These are phyloP conservation scores for Dinomys branickii DNA, from an alignment of 2,113 vertebrate genomes.

Conservation along the genomic window DNA sequence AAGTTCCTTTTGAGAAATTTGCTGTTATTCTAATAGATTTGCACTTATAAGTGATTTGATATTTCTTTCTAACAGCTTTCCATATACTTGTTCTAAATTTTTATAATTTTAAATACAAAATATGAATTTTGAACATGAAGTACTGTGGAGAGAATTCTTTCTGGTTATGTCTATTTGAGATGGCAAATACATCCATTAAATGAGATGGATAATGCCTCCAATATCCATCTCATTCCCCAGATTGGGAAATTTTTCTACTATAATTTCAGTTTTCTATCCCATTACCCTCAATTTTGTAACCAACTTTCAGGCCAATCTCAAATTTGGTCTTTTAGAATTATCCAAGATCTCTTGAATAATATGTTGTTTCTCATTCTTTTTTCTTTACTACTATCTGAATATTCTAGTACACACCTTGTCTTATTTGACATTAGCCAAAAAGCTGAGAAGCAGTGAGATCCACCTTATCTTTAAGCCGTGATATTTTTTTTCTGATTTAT, in stretches of 20 bases:
- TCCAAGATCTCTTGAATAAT: neutral
- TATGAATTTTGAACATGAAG: neutral
- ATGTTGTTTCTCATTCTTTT: neutral
- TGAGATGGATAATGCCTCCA: neutral
- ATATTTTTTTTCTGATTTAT: neutral
- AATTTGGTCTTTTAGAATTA: neutral
- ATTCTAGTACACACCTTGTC: neutral
- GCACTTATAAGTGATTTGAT: neutral
- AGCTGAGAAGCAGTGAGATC: neutral
- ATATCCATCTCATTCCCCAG: neutral
- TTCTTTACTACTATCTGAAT: neutral
- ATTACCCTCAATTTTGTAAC: neutral
- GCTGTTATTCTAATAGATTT: neutral
- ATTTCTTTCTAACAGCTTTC: neutral
- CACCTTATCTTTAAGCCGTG: neutral
- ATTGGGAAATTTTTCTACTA: neutral
- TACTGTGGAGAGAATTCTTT: neutral
- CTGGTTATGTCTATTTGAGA: neutral
- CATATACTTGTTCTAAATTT: neutral
- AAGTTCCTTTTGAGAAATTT: neutral
- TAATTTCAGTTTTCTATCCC: neutral
- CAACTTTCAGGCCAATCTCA: neutral
- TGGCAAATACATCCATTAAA: neutral
- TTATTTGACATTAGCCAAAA: neutral
- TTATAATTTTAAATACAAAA: neutral